phyloP scores from a whole-genome alignment of 2,113 vertebrate genomes.

The Corydoras sp. region DNA sequence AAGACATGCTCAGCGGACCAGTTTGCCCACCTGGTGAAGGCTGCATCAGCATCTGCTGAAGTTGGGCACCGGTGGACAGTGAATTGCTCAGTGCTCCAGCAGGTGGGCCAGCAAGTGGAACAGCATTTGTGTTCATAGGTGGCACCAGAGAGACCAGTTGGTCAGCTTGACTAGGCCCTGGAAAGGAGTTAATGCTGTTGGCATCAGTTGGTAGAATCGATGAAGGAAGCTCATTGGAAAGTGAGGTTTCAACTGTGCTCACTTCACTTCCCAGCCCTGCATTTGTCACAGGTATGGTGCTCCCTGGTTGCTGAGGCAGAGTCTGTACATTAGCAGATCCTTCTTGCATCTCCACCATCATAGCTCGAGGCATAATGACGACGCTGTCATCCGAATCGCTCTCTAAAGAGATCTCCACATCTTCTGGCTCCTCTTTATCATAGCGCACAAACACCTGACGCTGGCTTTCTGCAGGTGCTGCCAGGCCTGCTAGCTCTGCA shows the following conservation, averaged over 20 bases:
- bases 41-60: constrained; percentile 73
- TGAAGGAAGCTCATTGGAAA: constrained; percentile 55
- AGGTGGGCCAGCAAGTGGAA: constrained; percentile 39
- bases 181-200: constrained; percentile 56
- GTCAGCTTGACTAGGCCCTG: constrained; percentile 44
- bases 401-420: constrained; percentile 83
- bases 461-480: constrained; percentile 59
- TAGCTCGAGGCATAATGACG: constrained; percentile 80
- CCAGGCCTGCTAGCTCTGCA: constrained; percentile 57
- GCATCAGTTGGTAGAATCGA: constrained; percentile 48
- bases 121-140: constrained; percentile 47
- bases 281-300: constrained; percentile 13
- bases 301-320: constrained; percentile 36
- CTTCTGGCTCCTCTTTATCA: constrained; percentile 79
- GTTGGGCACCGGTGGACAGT: constrained; percentile 53
- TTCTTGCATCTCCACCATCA: constrained; percentile 55
- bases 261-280: constrained; percentile 42
- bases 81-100: constrained; percentile 53
- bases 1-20: constrained; percentile 42
- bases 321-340: constrained; percentile 31
- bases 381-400: constrained; percentile 87
- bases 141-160: constrained; percentile 63
- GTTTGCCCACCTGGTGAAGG: constrained; percentile 43
- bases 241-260: constrained; percentile 37
- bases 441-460: constrained; percentile 81